Base-by-base conservation (phyloP, 2,113 vertebrate species). In the Plotosus lineatus region DNA sequence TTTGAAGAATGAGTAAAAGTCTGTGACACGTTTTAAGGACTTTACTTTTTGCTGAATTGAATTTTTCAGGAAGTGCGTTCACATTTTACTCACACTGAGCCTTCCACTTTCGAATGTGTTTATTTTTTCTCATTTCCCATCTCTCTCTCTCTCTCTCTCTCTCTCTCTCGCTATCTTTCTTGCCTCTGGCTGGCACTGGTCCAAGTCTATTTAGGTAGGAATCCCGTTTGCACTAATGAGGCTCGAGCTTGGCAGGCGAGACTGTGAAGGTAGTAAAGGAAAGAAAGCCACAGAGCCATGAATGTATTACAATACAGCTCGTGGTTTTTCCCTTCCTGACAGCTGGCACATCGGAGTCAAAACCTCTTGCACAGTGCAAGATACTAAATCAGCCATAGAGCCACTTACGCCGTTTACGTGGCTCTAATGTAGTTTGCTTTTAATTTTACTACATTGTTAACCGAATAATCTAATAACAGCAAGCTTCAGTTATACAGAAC, bases 201-300 rank as follows among this genome's bases (percentile, higher is more conserved):
- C 86, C 87, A 83, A 77, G 87, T 87, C 88, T 84, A 87, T 88
- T 92, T 87, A 90, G 85, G 78, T 88, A 90, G 85, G 84, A 84
- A 89, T 88, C 91, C 89, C 87, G 89, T 88, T 85, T 80, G 82
- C 84, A 85, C 84, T 92, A 92, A 92, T 92, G 89, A 92, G 89
- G 82, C 86, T 87, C 85, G 87, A 78, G 89, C 91, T 90, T 92
- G 88, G 90, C 90, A 91, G 88, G 36, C 46, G 3, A 79, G 61
- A 76, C 69, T 58, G 77, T 72, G 69, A 63, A 63, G 55, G 50
- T 7, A 31, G 56, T 46, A 38, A 80, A 31, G 72, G 51, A 55
- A 19, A 69, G 61, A n/a, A 42, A 71, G 51, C 53, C 48, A 46
- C 33, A 72, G 73, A 72, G 58, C 61, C 11, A 38, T 40, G 23